Evolutionary conservation across 2,888 invertebrate genomes (phyloP).

Genomic region (Melangyna quadrimaculata): DNA sequence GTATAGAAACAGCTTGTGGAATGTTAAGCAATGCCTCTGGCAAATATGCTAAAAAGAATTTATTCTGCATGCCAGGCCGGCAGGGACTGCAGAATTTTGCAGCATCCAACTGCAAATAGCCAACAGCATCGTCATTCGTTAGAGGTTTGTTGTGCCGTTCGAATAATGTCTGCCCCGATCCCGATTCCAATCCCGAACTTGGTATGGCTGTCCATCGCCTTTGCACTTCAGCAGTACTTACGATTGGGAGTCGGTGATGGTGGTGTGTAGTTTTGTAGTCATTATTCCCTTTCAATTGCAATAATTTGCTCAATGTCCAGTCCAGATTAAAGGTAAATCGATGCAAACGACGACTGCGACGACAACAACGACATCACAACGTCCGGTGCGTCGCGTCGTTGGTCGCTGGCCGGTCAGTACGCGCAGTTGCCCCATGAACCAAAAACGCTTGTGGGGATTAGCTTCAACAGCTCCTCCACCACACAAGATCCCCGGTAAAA

Average conservation of each 20-base stretch:
- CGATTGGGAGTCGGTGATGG: conserved; percentile 16
- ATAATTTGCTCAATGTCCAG: conserved; percentile 71
- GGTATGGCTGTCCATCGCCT: conserved; percentile 52
- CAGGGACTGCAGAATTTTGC: conserved; percentile 38
- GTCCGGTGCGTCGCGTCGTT: conserved; percentile 39
- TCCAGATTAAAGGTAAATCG: conserved; percentile 72
- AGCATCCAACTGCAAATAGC: not conserved
- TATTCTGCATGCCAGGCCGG: conserved; percentile 51
- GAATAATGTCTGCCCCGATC: conserved; percentile 19
- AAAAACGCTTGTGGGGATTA: conserved; percentile 35
- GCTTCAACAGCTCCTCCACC: not conserved
- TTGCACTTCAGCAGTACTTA: conserved; percentile 50
- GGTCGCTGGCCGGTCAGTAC: not conserved
- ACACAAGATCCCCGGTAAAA: conserved; percentile 32
- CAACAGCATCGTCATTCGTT: conserved; percentile 57
- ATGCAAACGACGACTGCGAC: conserved; percentile 67
- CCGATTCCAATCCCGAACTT: not conserved
- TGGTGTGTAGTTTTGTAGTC: conserved; percentile 61
- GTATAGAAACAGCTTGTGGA: conserved; percentile 32
- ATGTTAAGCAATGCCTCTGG: conserved; percentile 57
- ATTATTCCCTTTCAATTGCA: conserved; percentile 71
- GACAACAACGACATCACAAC: conserved; percentile 40
- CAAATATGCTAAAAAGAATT: conserved; percentile 66
- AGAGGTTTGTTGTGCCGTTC: conserved; percentile 63
- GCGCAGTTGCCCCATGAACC: conserved; percentile 28